phyloP scores from a whole-genome alignment of 2,888 invertebrate genomes.

The Tipula unca region DNA sequence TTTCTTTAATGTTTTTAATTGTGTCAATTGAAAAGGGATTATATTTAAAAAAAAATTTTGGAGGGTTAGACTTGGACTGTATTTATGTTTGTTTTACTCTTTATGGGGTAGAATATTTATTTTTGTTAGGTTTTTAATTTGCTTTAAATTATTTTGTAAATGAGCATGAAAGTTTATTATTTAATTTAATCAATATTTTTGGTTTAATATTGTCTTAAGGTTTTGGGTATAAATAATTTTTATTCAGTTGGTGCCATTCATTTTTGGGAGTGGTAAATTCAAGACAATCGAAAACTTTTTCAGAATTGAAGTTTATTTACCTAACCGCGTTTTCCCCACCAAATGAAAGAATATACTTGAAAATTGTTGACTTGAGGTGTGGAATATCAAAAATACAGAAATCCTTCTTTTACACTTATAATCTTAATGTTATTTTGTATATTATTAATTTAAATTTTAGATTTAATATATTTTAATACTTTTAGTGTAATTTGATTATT shows the following conservation, averaged over 20 bases:
- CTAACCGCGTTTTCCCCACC: too few species aligned
- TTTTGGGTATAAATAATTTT: background rate
- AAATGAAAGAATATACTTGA: too few species aligned
- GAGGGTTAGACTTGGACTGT: background rate
- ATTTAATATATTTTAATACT: too few species aligned
- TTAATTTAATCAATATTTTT: background rate
- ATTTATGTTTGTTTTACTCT: background rate
- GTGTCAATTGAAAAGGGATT: conserved; percentile 14
- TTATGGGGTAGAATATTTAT: background rate
- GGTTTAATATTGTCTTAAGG: background rate
- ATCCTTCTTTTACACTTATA: too few species aligned
- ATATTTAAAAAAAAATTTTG: background rate
- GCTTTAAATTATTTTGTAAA: background rate
- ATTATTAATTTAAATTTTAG: too few species aligned
- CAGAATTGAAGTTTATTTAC: too few species aligned
- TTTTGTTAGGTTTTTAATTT: background rate
- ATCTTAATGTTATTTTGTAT: too few species aligned
- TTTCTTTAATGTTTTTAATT: conserved; percentile 4
- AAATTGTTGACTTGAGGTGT: too few species aligned
- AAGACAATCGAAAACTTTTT: too few species aligned
- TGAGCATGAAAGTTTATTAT: background rate
- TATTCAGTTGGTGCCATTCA: background rate
- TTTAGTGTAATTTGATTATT: too few species aligned
- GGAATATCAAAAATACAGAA: too few species aligned
- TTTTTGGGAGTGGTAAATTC: background rate